Evolutionary conservation across 2,888 invertebrate genomes (phyloP).

Genomic region (Pammene aurita): DNA sequence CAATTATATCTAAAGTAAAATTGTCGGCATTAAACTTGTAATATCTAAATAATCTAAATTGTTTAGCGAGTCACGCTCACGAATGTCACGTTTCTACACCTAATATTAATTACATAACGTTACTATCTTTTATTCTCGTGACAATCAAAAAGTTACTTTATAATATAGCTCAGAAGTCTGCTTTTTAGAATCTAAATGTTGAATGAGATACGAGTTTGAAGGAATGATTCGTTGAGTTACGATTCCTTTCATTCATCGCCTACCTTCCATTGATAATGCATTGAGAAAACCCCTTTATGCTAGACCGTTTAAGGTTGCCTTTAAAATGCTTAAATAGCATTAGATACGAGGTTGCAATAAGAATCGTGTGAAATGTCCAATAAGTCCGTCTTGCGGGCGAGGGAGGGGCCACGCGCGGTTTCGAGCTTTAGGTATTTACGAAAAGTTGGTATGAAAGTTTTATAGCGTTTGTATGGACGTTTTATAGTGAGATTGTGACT

Average conservation of each 20-base stretch:
- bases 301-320: not conserved
- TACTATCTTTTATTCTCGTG: not conserved
- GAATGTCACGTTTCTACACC: conserved; percentile 53
- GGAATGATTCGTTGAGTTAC: not conserved
- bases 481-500: not conserved
- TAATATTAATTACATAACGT: not conserved
- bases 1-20: conserved; percentile 24
- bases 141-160: not conserved
- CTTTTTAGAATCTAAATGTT: not conserved
- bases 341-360: not conserved
- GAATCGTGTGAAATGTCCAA: conserved; percentile 67
- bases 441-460: conserved; percentile 15
- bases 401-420: conserved; percentile 52
- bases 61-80: conserved; percentile 68
- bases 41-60: conserved; percentile 69
- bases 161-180: not conserved
- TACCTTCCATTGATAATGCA: not conserved
- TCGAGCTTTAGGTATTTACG: conserved; percentile 17
- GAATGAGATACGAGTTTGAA: not conserved
- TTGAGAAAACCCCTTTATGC: not conserved
- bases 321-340: not conserved
- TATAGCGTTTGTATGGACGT: not conserved
- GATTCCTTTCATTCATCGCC: not conserved
- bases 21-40: conserved; percentile 33
- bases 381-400: conserved; percentile 76